phyloP scores from a whole-genome alignment of 2,888 invertebrate genomes.

The Anthrax anthrax region DNA sequence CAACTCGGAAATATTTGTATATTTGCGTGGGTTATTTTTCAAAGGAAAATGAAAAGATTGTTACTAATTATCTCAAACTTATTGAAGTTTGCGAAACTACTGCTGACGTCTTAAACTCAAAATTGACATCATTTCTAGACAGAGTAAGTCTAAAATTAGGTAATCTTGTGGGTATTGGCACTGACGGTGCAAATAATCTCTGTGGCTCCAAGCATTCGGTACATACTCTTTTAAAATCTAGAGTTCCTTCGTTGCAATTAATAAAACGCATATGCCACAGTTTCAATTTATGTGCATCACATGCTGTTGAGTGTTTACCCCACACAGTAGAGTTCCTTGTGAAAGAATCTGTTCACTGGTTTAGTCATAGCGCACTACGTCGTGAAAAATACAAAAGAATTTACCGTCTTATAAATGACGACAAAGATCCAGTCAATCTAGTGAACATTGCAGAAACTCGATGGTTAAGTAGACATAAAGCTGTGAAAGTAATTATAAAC shows the following conservation, averaged over 20 bases:
- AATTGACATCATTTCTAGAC: neutral
- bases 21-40: neutral
- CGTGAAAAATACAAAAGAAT: neutral
- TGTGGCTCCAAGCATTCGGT: conserved; percentile 3
- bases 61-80: neutral
- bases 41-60: neutral
- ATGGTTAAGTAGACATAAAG: neutral
- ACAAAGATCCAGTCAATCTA: neutral
- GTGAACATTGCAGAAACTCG: neutral
- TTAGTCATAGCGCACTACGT: neutral
- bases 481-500: neutral
- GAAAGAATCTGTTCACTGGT: neutral
- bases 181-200: neutral
- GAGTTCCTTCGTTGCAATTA: neutral
- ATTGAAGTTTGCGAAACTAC: neutral
- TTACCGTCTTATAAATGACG: neutral
- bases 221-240: neutral
- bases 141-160: neutral
- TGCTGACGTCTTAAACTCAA: neutral
- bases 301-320: neutral
- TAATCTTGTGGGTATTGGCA: neutral
- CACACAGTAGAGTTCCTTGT: neutral
- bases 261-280: neutral
- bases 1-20: neutral
- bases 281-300: neutral